Evolutionary conservation across 2,888 invertebrate species (phyloP), one percentile per base, ranked within the genome.

Genomic region (Thecocarcelia acutangulata): DNA sequence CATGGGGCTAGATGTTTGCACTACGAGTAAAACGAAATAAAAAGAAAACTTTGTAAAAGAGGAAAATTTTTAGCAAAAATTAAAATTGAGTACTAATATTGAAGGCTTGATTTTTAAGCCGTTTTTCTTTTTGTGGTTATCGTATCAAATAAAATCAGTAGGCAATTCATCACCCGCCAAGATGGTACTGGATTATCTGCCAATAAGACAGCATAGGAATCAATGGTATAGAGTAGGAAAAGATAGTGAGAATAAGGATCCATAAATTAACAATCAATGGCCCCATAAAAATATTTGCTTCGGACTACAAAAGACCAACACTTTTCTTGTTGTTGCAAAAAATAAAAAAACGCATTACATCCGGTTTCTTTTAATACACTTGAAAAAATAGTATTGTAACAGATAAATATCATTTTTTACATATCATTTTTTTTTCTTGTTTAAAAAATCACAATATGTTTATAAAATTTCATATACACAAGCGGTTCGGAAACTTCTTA

Each of bases 101-200:
- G 28, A 28, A 28, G 28, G 28, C 6, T 44, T 44, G 44, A 5
- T 21, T 21, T 24, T 13, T 1, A n/a, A 33, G 8, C 1, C 33
- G 33, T 15, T 28, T 52, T 54, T 8, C 33, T 28, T 59, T 40
- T 50, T 19, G 2, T 9, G 40, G 63, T 87, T 88, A 86, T 88
- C 86, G 84, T 85, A 85, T 86, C 84, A 85, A 83, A 69, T 64
- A 78, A 85, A 85, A 88, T 88, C 87, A 86, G 44, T 84, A 85
- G 85, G 84, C 88, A 87, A 88, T 88, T 87, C 88, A 88, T 88
- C 87, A 88, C 87, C 86, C 66, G 82, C 85, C 85, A 86, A 76
- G 76, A 72, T 19, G 70, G 21, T 28, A 24, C 12, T 40, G 70
- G 69, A 52, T 72, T 64, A 72, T 66, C 58, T 59, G 8, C 50